A percentile compares a stretch with the other conserved stretches of the same genome.
Evolutionary conservation across 2,888 invertebrate genomes (phyloP).

Genomic region (Heliconius hortense): DNA sequence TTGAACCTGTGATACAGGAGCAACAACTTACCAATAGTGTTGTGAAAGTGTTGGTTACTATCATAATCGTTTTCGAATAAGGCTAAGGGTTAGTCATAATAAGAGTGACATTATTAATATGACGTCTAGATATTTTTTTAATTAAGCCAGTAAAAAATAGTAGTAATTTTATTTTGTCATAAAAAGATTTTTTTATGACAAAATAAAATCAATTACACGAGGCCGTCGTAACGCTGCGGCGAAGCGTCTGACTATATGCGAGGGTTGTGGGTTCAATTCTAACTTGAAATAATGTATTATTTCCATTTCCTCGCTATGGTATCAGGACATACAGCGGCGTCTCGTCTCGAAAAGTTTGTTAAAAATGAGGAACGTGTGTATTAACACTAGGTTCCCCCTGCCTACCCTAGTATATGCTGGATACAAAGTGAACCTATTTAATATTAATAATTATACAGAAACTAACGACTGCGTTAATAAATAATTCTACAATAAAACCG

Average conservation of each 20-base stretch:
- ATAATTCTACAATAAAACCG: not conserved
- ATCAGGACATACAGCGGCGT: too few relatives aligned
- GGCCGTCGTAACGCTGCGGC: too few relatives aligned
- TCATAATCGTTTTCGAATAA: not conserved
- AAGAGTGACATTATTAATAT: not conserved
- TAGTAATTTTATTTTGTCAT: too few relatives aligned
- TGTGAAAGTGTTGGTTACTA: not conserved
- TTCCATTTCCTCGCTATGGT: too few relatives aligned
- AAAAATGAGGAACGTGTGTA: not conserved
- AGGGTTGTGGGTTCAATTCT: too few relatives aligned
- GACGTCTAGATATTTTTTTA: not conserved
- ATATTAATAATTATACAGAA: not conserved
- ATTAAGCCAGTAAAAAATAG: too few relatives aligned
- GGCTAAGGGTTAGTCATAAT: slow-evolving; percentile 3
- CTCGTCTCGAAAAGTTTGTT: too few relatives aligned
- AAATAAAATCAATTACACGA: too few relatives aligned
- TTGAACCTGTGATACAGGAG: too few relatives aligned
- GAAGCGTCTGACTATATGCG: too few relatives aligned
- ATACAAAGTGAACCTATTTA: not conserved
- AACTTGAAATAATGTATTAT: too few relatives aligned
- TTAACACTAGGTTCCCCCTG: not conserved
- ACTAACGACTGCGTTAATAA: not conserved
- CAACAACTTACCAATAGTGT: not conserved
- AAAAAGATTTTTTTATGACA: too few relatives aligned
- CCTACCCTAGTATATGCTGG: not conserved